Evolutionary conservation across 2,797 vertebrate species (phyloP), one percentile per base, ranked within the genome.

Genomic region (Salmo trutta): DNA sequence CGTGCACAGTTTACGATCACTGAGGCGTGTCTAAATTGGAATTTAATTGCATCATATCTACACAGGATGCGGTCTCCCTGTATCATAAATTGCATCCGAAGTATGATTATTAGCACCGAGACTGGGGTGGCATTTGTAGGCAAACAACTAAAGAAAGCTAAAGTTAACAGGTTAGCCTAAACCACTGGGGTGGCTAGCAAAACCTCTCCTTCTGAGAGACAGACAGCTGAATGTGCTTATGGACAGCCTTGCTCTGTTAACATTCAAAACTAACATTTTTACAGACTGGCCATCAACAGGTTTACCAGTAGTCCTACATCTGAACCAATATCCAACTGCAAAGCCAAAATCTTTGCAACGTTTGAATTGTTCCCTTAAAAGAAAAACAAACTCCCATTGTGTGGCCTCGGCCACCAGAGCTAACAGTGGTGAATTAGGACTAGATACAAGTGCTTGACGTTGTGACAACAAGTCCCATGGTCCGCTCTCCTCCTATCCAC

Each of bases 101-200:
- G 64, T 79, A 81, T 16, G 41, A 82, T 86, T 33, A 33, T 68
- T 88, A 91, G 91, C 91, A 91, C 92, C 86, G 27, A 79, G 85
- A 75, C 66, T 17, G 53, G 56, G 75, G 77, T 77, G 79, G 81
- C 62, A 82, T 87, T 79, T 85, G 82, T 53, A 86, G 84, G 88
- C 87, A 83, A 86, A 77, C 71, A 65, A 64, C 31, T 33, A 53
- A 73, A 53, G 33, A 17, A 8, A 24, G 36, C 16, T 8, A 53
- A 14, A 19, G 6, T 27, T 36, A 5, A 68, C 66, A 33, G 68
- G 47, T 76, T 80, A 76, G 62, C 74, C 31, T 81, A 33, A 56
- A 52, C 83, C 62, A 87, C 75, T 74, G 79, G 59, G 12, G 75
- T 70, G n/a, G 79, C 36, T 64, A 74, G 19, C 71, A 74, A 73